Evolutionary conservation across 1,140 invertebrate species (phyloP).

Genomic region (Drosophila fuyamai): DNA sequence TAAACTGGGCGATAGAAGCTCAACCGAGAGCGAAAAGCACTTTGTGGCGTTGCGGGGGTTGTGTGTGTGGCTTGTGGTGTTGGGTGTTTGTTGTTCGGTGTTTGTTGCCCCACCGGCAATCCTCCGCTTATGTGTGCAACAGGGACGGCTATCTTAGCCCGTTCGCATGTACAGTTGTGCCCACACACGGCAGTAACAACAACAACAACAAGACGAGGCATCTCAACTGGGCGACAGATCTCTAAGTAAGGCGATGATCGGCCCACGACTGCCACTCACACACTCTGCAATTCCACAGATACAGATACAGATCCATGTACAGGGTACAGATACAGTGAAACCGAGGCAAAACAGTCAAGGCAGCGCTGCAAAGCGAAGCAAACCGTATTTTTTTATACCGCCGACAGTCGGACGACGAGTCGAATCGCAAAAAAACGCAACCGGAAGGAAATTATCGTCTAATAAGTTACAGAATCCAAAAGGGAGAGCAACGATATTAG

Average conservation of each 20-base stretch:
- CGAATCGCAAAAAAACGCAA: slow-evolving; percentile 75
- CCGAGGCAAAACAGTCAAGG: slow-evolving; percentile 35
- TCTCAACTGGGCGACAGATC: slow-evolving; percentile 75
- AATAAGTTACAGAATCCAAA: slow-evolving; percentile 50
- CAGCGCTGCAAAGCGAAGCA: slow-evolving; percentile 56
- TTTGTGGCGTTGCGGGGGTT: slow-evolving; percentile 62
- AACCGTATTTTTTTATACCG: slow-evolving; percentile 62
- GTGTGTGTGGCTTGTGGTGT: slow-evolving; percentile 29
- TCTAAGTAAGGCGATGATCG: slow-evolving; percentile 81
- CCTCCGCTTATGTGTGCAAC: slow-evolving; percentile 39
- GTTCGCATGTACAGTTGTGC: slow-evolving; percentile 71
- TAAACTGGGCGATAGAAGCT: slow-evolving; percentile 62
- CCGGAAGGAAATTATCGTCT: slow-evolving; percentile 78
- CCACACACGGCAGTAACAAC: slow-evolving; percentile 59
- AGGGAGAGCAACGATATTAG: neutral
- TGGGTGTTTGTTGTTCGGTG: slow-evolving; percentile 34
- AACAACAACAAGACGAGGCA: slow-evolving; percentile 37
- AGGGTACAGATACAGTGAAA: slow-evolving; percentile 36
- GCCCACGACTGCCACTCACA: slow-evolving; percentile 61
- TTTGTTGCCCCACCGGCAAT: slow-evolving; percentile 24
- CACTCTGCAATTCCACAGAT: slow-evolving; percentile 23
- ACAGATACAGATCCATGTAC: slow-evolving; percentile 16
- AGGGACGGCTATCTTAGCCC: slow-evolving; percentile 58
- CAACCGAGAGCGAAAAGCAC: slow-evolving; percentile 45
- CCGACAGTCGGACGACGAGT: slow-evolving; percentile 56